phyloP scores from a whole-genome alignment of 2,888 invertebrate species.

The Drosophila cognata region DNA sequence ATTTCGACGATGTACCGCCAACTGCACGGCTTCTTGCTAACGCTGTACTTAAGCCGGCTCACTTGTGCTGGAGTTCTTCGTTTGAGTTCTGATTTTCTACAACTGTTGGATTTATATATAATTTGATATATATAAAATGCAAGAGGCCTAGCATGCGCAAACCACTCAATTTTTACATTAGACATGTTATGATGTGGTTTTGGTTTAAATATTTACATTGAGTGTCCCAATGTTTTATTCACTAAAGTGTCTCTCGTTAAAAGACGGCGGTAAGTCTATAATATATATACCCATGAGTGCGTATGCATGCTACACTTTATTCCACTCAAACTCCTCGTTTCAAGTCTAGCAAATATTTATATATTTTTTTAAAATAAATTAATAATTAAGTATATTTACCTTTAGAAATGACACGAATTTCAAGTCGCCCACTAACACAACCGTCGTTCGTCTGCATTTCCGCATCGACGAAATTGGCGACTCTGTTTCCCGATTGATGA shows the following conservation, averaged over 20 bases:
- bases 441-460: conserved; percentile 82
- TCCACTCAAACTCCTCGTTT: background rate
- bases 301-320: background rate
- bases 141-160: no score
- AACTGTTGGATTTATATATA: background rate
- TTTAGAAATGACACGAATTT: conserved; percentile 91
- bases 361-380: background rate
- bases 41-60: background rate
- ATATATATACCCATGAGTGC: no score
- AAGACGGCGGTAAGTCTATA: background rate
- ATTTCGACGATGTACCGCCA: background rate
- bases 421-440: conserved; percentile 91
- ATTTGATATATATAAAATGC: no score
- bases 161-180: no score
- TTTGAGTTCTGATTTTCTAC: background rate
- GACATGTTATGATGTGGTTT: no score
- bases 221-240: background rate
- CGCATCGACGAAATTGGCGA: conserved; percentile 18
- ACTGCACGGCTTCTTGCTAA: background rate
- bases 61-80: background rate
- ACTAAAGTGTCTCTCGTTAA: background rate
- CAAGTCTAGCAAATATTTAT: background rate
- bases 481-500: conserved; percentile 3
- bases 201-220: background rate
- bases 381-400: conserved; percentile 46